Percentiles rank a stretch among this genome's conserved stretches.
phyloP scores from a whole-genome alignment of 2,113 vertebrate genomes.

The Ophiodon elongatus region DNA sequence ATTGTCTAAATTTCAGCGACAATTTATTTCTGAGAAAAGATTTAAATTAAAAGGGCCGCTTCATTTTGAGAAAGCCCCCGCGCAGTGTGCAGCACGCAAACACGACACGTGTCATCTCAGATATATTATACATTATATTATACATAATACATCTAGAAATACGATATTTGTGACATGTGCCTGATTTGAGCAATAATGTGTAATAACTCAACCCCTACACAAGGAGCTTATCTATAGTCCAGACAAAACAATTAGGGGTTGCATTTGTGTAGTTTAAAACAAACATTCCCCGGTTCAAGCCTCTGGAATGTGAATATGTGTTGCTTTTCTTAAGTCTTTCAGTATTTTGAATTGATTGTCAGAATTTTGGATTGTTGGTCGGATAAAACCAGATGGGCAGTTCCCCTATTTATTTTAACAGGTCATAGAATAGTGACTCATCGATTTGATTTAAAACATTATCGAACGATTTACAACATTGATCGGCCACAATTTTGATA shows the following conservation, averaged over 20 bases:
- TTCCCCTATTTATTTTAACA: not conserved
- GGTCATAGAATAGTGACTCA: not conserved
- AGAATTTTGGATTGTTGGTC: not conserved
- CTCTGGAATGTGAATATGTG: not conserved
- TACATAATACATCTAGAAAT: not conserved
- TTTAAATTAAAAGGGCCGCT: constrained; percentile 10
- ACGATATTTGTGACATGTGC: not conserved
- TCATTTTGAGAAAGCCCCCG: not conserved
- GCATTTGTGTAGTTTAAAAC: not conserved
- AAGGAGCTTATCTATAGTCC: not conserved
- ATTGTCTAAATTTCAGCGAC: not conserved
- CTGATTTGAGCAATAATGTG: not conserved
- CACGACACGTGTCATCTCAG: not conserved
- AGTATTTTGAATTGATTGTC: not conserved
- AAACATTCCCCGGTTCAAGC: not conserved
- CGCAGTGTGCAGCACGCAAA: too few species aligned
- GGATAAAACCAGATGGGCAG: not conserved
- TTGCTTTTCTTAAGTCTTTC: not conserved
- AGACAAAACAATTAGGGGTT: not conserved
- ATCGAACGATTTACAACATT: not conserved
- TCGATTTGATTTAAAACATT: not conserved
- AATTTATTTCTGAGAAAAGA: constrained; percentile 22
- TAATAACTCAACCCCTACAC: not conserved
- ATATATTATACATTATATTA: not conserved
- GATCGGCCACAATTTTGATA: not conserved